These are phyloP conservation scores for Harpalus rubripes DNA, from an alignment of 2,888 invertebrate species.

Conservation along the genomic window DNA sequence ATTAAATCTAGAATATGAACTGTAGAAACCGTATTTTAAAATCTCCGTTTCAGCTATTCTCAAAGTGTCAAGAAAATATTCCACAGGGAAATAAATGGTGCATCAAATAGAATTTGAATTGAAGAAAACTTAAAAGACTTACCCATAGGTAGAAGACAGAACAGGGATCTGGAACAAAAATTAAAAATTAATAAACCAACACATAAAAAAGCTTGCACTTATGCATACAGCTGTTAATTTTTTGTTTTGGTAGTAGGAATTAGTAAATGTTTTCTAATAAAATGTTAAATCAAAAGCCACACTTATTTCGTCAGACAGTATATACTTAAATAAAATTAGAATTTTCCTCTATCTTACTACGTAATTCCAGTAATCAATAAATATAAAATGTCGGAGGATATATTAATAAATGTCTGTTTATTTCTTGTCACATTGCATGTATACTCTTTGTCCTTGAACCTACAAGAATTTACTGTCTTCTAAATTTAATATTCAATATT, in stretches of 20 bases:
- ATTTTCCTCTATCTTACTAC: constrained; percentile 2
- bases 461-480: not conserved
- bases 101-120: not conserved
- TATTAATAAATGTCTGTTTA: constrained; percentile 3
- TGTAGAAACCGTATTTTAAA: not conserved
- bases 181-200: not conserved
- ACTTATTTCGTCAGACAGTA: too few species aligned
- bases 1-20: not conserved
- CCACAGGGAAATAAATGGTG: not conserved
- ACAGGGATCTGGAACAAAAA: not conserved
- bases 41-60: not conserved
- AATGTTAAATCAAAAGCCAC: too few species aligned
- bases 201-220: too few species aligned
- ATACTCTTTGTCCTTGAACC: not conserved
- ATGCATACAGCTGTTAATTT: too few species aligned
- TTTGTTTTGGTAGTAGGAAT: too few species aligned
- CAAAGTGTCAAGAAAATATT: not conserved
- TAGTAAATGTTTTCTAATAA: too few species aligned
- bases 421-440: not conserved
- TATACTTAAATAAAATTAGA: not conserved
- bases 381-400: not conserved
- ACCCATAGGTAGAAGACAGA: not conserved
- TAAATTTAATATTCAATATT: not conserved
- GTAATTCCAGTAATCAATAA: not conserved
- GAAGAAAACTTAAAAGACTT: not conserved